Evolutionary conservation across 2,797 vertebrate species (phyloP).

Genomic region (Sebastes hopkinsi): DNA sequence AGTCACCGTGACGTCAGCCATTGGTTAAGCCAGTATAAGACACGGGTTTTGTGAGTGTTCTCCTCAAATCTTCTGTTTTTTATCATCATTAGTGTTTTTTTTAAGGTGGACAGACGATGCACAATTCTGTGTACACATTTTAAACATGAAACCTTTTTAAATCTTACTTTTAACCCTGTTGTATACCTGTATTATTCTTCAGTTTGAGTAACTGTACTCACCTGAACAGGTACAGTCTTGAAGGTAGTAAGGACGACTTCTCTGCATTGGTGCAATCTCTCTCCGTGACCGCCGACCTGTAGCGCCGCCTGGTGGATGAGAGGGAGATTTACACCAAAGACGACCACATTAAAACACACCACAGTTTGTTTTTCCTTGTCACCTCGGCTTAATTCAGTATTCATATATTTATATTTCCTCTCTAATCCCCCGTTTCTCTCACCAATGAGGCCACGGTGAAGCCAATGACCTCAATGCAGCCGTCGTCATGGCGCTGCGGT

Average conservation of each 20-base stretch:
- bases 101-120: too few relatives aligned
- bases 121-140: not conserved
- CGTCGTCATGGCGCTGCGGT: slow-evolving; percentile 97
- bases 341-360: not conserved
- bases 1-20: too few relatives aligned
- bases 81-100: too few relatives aligned
- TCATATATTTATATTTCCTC: not conserved
- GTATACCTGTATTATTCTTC: too few relatives aligned
- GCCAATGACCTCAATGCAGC: slow-evolving; percentile 98
- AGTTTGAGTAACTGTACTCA: slow-evolving; percentile 51
- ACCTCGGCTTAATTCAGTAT: not conserved
- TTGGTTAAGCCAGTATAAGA: too few relatives aligned
- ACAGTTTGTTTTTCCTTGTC: not conserved
- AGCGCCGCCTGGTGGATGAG: slow-evolving; percentile 88
- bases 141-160: not conserved
- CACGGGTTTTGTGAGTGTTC: too few relatives aligned
- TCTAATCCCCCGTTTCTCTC: slow-evolving; percentile 49
- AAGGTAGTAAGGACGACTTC: slow-evolving; percentile 95
- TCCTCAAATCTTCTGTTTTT: too few relatives aligned
- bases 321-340: not conserved
- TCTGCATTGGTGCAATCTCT: slow-evolving; percentile 95
- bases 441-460: slow-evolving; percentile 99
- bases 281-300: slow-evolving; percentile 96
- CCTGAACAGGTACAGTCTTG: slow-evolving; percentile 97
- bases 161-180: not conserved